These are phyloP conservation scores for Cladopsammia gracilis DNA, from an alignment of 64 coral and sea anemone genomes.

Conservation along the genomic window DNA sequence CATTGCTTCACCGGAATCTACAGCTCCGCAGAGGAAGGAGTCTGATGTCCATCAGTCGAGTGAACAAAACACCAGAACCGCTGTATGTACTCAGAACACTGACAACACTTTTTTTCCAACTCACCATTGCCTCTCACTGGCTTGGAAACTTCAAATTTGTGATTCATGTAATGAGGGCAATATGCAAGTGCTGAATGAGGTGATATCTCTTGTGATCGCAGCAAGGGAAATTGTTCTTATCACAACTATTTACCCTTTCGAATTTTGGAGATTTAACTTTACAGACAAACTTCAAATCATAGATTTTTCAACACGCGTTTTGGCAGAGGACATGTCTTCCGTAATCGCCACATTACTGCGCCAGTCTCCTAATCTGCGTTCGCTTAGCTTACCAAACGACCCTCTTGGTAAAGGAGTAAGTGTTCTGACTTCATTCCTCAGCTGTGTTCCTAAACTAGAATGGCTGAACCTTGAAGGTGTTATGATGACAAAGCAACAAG, in stretches of 20 bases:
- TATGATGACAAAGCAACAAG: too few relatives aligned
- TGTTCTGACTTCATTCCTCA: too few relatives aligned
- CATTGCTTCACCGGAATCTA: not conserved
- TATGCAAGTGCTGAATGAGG: not conserved
- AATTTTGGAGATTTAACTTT: too few relatives aligned
- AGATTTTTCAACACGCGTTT: not conserved
- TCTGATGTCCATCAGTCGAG: not conserved
- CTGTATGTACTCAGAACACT: constrained; percentile 2
- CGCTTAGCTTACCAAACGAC: too few relatives aligned
- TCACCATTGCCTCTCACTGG: not conserved
- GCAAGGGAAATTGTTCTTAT: too few relatives aligned
- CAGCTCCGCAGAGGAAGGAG: not conserved
- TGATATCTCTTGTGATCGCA: not conserved
- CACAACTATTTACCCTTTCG: too few relatives aligned
- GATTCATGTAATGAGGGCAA: too few relatives aligned
- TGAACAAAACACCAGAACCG: not conserved
- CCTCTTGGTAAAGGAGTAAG: too few relatives aligned
- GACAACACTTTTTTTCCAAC: not conserved
- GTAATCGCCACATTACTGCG: not conserved
- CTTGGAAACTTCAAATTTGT: not conserved
- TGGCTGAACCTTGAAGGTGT: not conserved
- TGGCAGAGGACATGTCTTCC: too few relatives aligned
- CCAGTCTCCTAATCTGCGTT: not conserved
- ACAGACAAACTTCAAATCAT: too few relatives aligned
- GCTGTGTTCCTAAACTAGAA: too few relatives aligned